Conservation (phyloP, 2,888 invertebrate species). For the Philonicus albiceps region DNA sequence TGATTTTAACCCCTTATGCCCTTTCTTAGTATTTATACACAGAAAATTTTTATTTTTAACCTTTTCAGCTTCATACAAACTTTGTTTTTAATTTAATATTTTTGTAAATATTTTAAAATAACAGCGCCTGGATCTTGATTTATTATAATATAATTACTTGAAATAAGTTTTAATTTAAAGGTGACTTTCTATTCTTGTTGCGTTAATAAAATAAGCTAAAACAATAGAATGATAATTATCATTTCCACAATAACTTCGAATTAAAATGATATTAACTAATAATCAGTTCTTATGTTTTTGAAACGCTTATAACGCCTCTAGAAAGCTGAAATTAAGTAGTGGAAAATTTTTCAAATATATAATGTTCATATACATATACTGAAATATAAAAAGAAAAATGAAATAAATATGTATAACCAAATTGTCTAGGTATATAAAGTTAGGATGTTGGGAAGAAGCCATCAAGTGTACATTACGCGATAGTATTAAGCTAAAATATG, state of each 20-base stretch:
- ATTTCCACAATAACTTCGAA: neutral
- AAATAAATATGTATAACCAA: slow-evolving; percentile 15
- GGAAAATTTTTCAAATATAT: neutral
- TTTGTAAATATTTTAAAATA: neutral
- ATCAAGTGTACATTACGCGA: neutral
- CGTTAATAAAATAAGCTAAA: neutral
- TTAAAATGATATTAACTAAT: neutral
- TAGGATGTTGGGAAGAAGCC: neutral
- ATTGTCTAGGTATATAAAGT: neutral
- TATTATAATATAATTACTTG: neutral
- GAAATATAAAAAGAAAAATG: neutral
- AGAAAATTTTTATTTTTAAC: too few relatives aligned
- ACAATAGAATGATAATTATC: neutral
- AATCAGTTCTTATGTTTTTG: slow-evolving; percentile 20
- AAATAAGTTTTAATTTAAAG: neutral
- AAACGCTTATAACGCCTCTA: slow-evolving; percentile 20
- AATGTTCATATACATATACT: slow-evolving; percentile 27
- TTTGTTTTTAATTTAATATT: neutral
- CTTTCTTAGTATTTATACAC: too few relatives aligned
- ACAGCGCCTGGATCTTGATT: neutral
- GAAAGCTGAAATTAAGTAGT: slow-evolving; percentile 7
- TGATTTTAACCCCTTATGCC: too few relatives aligned
- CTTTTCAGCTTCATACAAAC: too few relatives aligned
- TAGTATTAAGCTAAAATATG: neutral
- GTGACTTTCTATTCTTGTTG: neutral